phyloP scores from a whole-genome alignment of 1,140 invertebrate genomes.

The Magallana gigas region DNA sequence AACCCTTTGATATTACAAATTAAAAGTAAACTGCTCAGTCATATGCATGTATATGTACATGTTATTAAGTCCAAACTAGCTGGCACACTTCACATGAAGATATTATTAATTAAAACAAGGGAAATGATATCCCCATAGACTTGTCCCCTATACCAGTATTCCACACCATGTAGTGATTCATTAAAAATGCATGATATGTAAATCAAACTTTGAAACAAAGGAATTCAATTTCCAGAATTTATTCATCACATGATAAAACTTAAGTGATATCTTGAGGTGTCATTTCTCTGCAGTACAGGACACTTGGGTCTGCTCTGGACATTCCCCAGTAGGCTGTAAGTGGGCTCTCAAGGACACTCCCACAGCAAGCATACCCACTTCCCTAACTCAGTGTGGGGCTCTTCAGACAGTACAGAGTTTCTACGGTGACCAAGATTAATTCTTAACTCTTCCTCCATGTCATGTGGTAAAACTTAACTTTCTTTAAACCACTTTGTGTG shows the following conservation, averaged over 20 bases:
- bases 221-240: neutral
- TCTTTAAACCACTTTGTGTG: too few relatives aligned
- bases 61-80: too few relatives aligned
- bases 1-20: neutral
- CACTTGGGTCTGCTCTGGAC: neutral
- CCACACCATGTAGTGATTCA: neutral
- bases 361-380: neutral
- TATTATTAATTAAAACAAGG: neutral
- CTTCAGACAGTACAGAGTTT: neutral
- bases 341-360: neutral
- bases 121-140: neutral
- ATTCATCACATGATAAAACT: neutral
- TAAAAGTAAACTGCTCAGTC: neutral
- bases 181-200: constrained; percentile 9
- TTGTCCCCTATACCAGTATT: neutral
- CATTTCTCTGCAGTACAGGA: neutral
- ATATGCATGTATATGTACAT: too few relatives aligned
- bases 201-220: constrained; percentile 2
- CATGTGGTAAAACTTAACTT: too few relatives aligned
- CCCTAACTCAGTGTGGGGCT: neutral
- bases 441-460: too few relatives aligned
- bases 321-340: neutral
- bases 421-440: neutral
- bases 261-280: constrained; percentile 1
- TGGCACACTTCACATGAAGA: too few relatives aligned